phyloP scores from a whole-genome alignment of 2,797 vertebrate species.

The Sandelia bainsii region DNA sequence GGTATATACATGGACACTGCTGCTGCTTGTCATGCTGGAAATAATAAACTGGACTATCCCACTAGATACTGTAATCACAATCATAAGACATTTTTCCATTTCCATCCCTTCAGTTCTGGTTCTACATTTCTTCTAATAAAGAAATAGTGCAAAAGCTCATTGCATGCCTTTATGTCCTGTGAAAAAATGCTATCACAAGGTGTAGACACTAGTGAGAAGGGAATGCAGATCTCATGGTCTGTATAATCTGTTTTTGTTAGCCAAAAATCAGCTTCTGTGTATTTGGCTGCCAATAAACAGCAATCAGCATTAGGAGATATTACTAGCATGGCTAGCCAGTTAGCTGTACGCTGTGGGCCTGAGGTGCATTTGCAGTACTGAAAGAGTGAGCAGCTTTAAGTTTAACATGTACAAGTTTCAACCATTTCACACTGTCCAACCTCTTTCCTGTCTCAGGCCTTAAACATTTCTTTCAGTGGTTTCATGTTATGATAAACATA shows the following conservation, averaged over 20 bases:
- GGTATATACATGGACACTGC: slow-evolving; percentile 39
- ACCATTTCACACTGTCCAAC: neutral
- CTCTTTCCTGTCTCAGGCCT: slow-evolving; percentile 5
- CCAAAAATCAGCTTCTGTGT: neutral
- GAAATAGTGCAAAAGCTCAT: neutral
- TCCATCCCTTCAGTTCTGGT: no score
- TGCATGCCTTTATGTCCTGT: neutral
- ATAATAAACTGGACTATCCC: slow-evolving; percentile 56
- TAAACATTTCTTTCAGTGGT: neutral
- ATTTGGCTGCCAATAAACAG: slow-evolving; percentile 12
- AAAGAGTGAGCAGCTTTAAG: neutral
- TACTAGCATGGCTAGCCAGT: neutral
- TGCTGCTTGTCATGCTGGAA: slow-evolving; percentile 42
- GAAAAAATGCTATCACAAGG: slow-evolving; percentile 2
- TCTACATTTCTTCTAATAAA: neutral
- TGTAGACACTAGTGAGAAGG: neutral
- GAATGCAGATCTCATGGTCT: neutral
- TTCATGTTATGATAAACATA: neutral
- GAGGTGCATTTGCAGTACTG: neutral
- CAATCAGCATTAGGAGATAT: slow-evolving; percentile 4
- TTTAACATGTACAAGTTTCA: neutral
- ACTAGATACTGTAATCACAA: slow-evolving; percentile 37
- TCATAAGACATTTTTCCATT: slow-evolving; percentile 41
- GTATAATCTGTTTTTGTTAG: neutral
- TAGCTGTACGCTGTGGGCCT: neutral